Conservation (phyloP, 2,888 invertebrate species). For the Furcula furcula region DNA sequence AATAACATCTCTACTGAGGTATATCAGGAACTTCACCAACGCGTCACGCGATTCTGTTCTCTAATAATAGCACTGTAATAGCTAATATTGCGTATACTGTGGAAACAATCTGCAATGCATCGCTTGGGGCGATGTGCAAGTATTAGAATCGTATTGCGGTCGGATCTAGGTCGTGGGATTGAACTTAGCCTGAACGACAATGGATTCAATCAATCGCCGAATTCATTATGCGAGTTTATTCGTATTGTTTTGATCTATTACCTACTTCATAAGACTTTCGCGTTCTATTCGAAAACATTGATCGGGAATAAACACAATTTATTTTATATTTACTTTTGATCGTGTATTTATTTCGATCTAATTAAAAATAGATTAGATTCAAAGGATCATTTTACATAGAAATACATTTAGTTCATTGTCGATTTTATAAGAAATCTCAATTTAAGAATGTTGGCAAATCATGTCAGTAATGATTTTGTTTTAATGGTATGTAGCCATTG, state of each 20-base stretch:
- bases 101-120: conserved; percentile 52
- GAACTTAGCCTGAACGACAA: conserved; percentile 54
- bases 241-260: conserved; percentile 36
- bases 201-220: conserved; percentile 54
- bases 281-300: too few relatives aligned
- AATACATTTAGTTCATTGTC: too few relatives aligned
- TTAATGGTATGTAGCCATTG: too few relatives aligned
- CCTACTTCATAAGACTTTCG: too few relatives aligned
- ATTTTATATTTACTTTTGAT: too few relatives aligned
- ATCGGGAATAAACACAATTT: too few relatives aligned
- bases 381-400: too few relatives aligned
- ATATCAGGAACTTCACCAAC: conserved; percentile 6
- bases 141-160: conserved; percentile 56
- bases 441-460: too few relatives aligned
- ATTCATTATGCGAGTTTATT: conserved; percentile 48
- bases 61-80: conserved; percentile 30
- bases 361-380: too few relatives aligned
- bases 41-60: conserved; percentile 29
- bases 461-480: too few relatives aligned
- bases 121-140: conserved; percentile 47
- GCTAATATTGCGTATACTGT: conserved; percentile 34
- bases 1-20: conserved; percentile 33
- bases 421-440: too few relatives aligned
- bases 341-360: too few relatives aligned
- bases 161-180: conserved; percentile 60